Percentiles rank a stretch among this genome's conserved stretches.
These are phyloP conservation scores for Willisornis vidua DNA, from an alignment of 2,113 vertebrate species.

Conservation along the genomic window DNA sequence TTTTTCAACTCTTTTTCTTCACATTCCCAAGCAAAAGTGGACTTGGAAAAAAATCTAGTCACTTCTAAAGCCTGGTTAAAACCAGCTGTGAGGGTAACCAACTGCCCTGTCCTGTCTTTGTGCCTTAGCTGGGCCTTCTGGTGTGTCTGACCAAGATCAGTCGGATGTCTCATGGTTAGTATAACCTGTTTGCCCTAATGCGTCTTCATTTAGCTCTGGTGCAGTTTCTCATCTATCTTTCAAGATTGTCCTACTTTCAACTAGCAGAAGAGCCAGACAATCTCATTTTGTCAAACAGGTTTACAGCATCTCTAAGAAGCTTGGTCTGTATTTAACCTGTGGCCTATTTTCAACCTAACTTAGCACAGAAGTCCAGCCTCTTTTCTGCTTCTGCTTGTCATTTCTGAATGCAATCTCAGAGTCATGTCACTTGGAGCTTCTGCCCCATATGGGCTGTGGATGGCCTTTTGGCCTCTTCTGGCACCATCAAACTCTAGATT, in stretches of 20 bases:
- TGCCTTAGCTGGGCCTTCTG: not conserved
- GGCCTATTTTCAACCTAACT: not conserved
- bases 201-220: not conserved
- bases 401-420: not conserved
- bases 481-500: not conserved
- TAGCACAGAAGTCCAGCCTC: not conserved
- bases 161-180: conserved; percentile 1
- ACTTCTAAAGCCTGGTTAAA: not conserved
- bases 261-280: conserved; percentile 1
- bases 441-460: not conserved
- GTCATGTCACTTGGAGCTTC: not conserved
- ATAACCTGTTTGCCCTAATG: not conserved
- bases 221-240: not conserved
- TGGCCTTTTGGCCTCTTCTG: not conserved
- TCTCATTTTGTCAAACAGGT: conserved; percentile 41
- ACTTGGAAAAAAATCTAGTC: not conserved
- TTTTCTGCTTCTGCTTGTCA: not conserved
- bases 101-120: not conserved
- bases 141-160: not conserved
- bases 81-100: not conserved
- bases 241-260: conserved; percentile 30
- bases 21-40: not conserved
- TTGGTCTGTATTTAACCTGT: conserved; percentile 36
- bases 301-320: conserved; percentile 29
- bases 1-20: not conserved